These are phyloP conservation scores for Drosophila limbata DNA, from an alignment of 2,888 invertebrate genomes.

Conservation along the genomic window DNA sequence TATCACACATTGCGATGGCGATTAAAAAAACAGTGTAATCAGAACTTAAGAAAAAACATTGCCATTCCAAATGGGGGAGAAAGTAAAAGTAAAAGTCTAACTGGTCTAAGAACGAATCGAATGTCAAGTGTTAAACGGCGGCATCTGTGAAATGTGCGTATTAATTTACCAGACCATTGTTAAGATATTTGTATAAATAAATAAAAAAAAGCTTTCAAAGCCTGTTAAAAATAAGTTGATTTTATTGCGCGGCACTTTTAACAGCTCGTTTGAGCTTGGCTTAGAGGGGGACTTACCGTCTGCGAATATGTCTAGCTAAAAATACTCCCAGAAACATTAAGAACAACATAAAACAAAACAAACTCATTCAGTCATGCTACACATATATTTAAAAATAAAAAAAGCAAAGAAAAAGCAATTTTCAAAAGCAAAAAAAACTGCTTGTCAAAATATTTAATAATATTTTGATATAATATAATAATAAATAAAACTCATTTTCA, in stretches of 20 bases:
- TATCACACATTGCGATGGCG: conserved; percentile 10
- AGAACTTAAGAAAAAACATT: conserved; percentile 1
- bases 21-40: neutral
- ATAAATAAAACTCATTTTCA: too few relatives aligned
- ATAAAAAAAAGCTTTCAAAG: neutral
- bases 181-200: neutral
- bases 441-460: too few relatives aligned
- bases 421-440: too few relatives aligned
- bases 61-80: conserved; percentile 36
- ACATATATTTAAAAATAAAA: too few relatives aligned
- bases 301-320: neutral
- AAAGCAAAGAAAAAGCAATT: too few relatives aligned
- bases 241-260: conserved; percentile 29
- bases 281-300: conserved; percentile 8
- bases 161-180: conserved; percentile 1
- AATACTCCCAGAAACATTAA: conserved; percentile 15
- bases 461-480: too few relatives aligned
- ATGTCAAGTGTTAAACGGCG: conserved; percentile 35
- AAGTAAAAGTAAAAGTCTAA: conserved; percentile 49
- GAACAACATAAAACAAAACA: conserved; percentile 1
- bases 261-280: conserved; percentile 14
- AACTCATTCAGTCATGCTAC: neutral
- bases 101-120: conserved; percentile 2
- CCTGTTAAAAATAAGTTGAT: neutral
- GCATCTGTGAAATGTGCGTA: conserved; percentile 37